Evolutionary conservation across 1,140 invertebrate genomes (phyloP), one percentile per base, ranked within the genome.

Genomic region (Diploscapter pachys): DNA sequence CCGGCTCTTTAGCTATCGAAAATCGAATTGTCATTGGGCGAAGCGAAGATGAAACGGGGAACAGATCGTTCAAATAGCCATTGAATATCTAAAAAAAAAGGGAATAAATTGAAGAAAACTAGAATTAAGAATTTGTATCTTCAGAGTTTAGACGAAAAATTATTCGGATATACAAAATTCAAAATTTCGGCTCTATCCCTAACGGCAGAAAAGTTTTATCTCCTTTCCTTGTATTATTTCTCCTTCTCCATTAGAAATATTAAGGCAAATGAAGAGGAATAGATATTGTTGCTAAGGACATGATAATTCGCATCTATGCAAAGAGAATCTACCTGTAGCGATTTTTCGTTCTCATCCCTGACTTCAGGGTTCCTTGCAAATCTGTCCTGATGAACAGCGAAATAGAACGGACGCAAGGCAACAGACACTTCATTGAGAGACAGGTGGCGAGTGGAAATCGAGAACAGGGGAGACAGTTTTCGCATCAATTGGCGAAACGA

Each of bases 51-150:
- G 70, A 65, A 6, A 72, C 70, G 31, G 75, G 75, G 52, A 76
- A 76, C 62, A 76, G 70, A 57, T 72, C 75, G 59, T 72, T 76
- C 52, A 76, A 62, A 59, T 76, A 76, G 63, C 75, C 75, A 52
- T 76, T 76, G 63, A 76, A 76, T 50, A 76, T 76, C 70, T 76
- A 52, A 49, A 72, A 4, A 72, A 53, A 50, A 56, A 8, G 1
- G 31, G 51, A 64, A 48, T 13, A 59, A 11, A 13, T 11, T 11
- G 50, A 11, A 11, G n/a, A n/a, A 11, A 11, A 65, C 8, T 48
- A 65, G 31, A 65, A 13, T 11, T 65, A n/a, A 49, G 9, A 11
- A 8, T 11, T 48, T 9, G 9, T 2, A 65, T 48, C 9, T 48
- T 48, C 5, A n/a, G 11, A 11, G 59, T 65, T 70, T 71, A 71